These are phyloP conservation scores for Rallus limicola DNA, from an alignment of 2,113 vertebrate genomes.

Conservation along the genomic window DNA sequence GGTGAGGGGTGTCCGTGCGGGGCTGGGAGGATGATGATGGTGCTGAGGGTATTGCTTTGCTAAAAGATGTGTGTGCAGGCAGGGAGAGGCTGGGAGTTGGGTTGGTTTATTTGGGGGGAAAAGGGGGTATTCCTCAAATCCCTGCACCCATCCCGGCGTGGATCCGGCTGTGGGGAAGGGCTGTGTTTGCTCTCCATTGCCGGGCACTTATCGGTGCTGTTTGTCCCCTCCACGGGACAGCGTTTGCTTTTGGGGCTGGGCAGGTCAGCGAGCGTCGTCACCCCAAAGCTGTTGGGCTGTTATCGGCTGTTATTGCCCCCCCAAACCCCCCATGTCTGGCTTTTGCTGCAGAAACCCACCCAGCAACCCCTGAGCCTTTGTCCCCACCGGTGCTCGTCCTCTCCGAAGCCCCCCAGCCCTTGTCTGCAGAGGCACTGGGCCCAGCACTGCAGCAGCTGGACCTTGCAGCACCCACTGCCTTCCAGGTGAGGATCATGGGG, in stretches of 20 bases:
- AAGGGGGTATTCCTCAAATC: neutral
- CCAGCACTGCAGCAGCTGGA: slow-evolving; percentile 69
- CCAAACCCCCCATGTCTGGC: neutral
- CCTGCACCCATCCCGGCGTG: rapidly evolving
- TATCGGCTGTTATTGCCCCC: neutral
- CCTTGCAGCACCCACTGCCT: neutral
- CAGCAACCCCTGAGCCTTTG: slow-evolving; percentile 23
- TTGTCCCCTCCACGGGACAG: neutral
- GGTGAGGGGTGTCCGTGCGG: slow-evolving; percentile 29
- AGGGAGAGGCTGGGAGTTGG: neutral
- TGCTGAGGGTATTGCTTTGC: neutral
- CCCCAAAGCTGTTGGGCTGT: neutral
- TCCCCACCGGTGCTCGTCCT: neutral
- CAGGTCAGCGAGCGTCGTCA: rapidly evolving
- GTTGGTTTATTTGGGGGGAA: neutral
- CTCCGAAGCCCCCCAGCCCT: neutral
- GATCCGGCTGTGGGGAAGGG: neutral
- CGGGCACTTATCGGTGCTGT: rapidly evolving
- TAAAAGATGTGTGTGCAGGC: rapidly evolving
- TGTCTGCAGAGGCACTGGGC: rapidly evolving
- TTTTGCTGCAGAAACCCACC: neutral
- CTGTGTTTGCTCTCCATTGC: neutral
- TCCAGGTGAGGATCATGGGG: slow-evolving; percentile 44
- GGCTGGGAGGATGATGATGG: neutral
- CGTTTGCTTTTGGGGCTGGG: slow-evolving; percentile 54